Evolutionary conservation across 1,140 invertebrate species (phyloP), one percentile per base, ranked within the genome.

Genomic region (Procambarus clarkii): DNA sequence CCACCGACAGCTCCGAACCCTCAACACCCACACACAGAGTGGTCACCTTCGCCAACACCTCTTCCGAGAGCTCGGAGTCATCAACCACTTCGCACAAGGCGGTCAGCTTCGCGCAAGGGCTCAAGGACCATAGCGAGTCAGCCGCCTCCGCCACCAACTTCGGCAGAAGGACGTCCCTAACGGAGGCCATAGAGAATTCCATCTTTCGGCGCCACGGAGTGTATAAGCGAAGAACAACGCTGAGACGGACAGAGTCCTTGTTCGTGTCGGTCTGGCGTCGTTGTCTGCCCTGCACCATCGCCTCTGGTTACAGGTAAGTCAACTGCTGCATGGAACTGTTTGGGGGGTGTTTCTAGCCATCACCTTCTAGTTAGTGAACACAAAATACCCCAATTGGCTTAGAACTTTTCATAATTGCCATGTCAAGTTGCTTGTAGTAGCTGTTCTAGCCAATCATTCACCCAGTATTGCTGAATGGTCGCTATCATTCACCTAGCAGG

Each of bases 221-320:
- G 21, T 80, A 81, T 60, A 48, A 60, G 45, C 24, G 86, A 46
- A 88, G 60, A 54, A 7, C 79, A 21, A 82, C 86, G 2, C 18
- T 81, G 11, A 50, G 79, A 58, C 81, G 69, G 18, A 46, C 78
- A 0, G 86, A 88, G 15, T 54, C 86, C 79, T 82, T 15, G 2
- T 48, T 82, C 7, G 7, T 74, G 78, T 78, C 78, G 15, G 64
- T 71, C 18, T 88, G 86, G 54, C 54, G 54, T 3, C 13, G 86
- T n/a, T 88, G 86, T 46, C 77, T 88, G 1, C 86, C 86, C 13
- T 88, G 86, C 64, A 88, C 86, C 86, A 7, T 71, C 34, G 60
- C 86, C 18, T 82, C 86, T 18, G 86, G 86, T 45, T 88, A 88
- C 86, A 88, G 86, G 86, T 88, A 74, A 82, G 86, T 8, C 34